These are phyloP conservation scores for Gambelia wislizenii DNA, from an alignment of 2,797 vertebrate genomes.

Conservation along the genomic window DNA sequence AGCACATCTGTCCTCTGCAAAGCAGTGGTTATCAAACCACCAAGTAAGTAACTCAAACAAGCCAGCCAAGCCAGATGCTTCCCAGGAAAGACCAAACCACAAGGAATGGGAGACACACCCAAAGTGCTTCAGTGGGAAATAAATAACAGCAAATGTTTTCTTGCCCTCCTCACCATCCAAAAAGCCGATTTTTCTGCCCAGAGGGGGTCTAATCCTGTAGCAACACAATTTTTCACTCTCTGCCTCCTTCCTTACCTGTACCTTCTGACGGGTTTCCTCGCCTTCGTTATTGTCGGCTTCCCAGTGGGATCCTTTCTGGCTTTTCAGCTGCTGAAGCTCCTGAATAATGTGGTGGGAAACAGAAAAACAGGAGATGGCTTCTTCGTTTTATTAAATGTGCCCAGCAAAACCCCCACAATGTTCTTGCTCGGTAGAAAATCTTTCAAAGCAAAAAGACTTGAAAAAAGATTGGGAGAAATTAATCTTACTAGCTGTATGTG, in stretches of 20 bases:
- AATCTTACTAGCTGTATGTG: no score
- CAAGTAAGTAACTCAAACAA: not conserved
- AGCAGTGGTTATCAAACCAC: no score
- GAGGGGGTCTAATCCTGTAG: no score
- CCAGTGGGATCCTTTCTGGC: slow-evolving; percentile 81
- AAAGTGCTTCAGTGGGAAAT: not conserved
- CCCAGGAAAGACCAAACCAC: not conserved
- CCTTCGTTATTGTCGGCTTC: slow-evolving; percentile 83
- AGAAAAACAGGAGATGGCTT: not conserved
- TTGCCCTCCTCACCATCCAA: not conserved
- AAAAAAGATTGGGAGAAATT: no score
- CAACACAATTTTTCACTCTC: not conserved
- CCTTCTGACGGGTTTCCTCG: slow-evolving; percentile 87
- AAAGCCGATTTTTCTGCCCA: not conserved
- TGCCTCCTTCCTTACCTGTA: slow-evolving; percentile 83
- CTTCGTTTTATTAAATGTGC: not conserved
- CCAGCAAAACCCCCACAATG: not conserved
- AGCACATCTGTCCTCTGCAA: slow-evolving; percentile 98
- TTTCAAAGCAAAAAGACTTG: no score
- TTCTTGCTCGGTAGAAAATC: not conserved
- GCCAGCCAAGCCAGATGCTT: no score
- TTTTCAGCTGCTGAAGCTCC: slow-evolving; percentile 92
- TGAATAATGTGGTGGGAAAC: slow-evolving; percentile 58
- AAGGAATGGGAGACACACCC: not conserved
- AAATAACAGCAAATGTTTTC: not conserved